Base-by-base conservation (phyloP, 2,888 invertebrate species). In the Desoria tigrina region DNA sequence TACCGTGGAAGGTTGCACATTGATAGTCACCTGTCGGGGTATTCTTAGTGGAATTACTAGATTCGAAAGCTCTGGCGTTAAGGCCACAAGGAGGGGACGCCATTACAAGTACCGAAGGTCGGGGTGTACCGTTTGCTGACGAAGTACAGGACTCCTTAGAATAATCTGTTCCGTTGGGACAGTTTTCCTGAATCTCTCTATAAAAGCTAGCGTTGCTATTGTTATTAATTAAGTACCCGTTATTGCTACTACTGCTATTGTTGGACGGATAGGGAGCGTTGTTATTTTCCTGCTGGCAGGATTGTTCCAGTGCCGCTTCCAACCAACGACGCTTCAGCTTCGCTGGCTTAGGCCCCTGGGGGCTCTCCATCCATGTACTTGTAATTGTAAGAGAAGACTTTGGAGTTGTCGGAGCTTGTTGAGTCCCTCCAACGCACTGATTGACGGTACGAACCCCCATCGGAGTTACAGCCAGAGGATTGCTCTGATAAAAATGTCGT, bases 81-180 rank as follows among this genome's bases (percentile, higher is more conserved):
- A 45, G 21, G 21, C 45, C 16, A 7, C 32, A 4, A 6, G 66
- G 37, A 11, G 72, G 61, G 11, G 65, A 55, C n/a, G 77, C 77
- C 75, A 77, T 75, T 18, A 77, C 77, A 7, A 77, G 68, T 32
- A 77, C 77, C 1, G 75, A 77, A 21, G 77, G 77, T 16, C 77
- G 66, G 9, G 57, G 59, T 28, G 71, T 65, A 37, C 26, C 27
- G 49, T 49, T 32, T 18, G 55, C 6, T 6, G 11, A 9, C 2
- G 16, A n/a, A 21, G 4, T 9, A 28, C 11, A 28, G 23, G 18
- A 11, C 18, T 28, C 18, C 28, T 53, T 11, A 9, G 37, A 23
- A 42, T 24, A 28, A 39, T 28, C 26, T 57, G 21, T 3, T 45
- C 28, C n/a, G 49, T 18, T n/a, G 32, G 24, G n/a, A n/a, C 21